Conservation (phyloP, 37 sponge, comb jelly and placozoan genomes). For the Dysidea cf. avara region DNA sequence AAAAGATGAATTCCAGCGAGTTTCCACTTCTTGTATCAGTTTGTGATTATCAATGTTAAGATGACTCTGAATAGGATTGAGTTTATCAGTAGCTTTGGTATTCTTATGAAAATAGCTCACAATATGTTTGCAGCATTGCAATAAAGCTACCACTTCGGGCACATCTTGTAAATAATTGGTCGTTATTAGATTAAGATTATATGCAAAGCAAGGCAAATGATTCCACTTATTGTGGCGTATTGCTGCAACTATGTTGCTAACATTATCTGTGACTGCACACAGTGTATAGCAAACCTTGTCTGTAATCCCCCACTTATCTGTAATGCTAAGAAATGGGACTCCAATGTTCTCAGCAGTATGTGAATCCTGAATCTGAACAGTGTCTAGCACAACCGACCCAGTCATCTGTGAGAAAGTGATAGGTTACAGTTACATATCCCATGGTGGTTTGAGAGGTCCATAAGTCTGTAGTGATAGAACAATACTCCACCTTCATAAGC, state of each 20-base stretch:
- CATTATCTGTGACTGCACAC: not conserved
- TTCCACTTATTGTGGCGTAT: not conserved
- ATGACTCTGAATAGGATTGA: not conserved
- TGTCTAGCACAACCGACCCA: not conserved
- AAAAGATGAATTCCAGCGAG: conserved; percentile 3
- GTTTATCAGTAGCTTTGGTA: conserved; percentile 3
- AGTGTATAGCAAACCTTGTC: not conserved
- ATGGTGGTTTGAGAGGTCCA: too few relatives aligned
- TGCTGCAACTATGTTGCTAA: not conserved
- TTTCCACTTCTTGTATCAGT: conserved; percentile 16
- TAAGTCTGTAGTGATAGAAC: too few relatives aligned
- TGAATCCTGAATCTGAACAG: too few relatives aligned
- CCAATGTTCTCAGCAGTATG: too few relatives aligned
- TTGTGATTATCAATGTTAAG: too few relatives aligned
- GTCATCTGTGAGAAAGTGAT: not conserved
- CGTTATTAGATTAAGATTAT: too few relatives aligned
- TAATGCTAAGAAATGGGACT: too few relatives aligned
- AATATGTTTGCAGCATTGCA: too few relatives aligned
- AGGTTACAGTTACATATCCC: too few relatives aligned
- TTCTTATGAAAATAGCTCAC: too few relatives aligned
- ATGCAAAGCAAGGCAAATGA: not conserved
- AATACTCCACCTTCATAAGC: not conserved
- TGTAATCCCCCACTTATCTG: not conserved
- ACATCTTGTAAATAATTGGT: too few relatives aligned
- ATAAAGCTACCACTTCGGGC: not conserved